Base-by-base conservation (phyloP, 2,113 vertebrate genomes). In the Toxostoma redivivum region DNA sequence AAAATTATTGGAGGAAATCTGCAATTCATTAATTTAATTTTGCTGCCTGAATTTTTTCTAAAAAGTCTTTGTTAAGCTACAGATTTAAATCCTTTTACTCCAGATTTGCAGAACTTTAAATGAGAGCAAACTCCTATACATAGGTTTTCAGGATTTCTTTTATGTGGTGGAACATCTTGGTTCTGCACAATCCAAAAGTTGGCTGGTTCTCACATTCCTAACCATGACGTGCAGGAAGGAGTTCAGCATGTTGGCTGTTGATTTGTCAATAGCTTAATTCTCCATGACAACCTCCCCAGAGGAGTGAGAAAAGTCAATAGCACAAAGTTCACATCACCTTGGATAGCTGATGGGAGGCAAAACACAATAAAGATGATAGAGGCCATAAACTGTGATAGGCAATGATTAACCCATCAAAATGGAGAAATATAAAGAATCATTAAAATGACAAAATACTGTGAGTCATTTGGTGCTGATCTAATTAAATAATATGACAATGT, bases 321-420 rank as follows among this genome's bases (percentile, higher is more conserved):
- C 90, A 71, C 96, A 90, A 87, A 94, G 97, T 98, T 98, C 96
- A 96, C 90, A 96, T 98, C 98, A 97, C 97, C 96, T 97, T 97
- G 94, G 94, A 94, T 95, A 97, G 96, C 94, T 74, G 96, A 97
- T 96, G 90, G 97, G 95, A 96, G 93, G 76, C 88, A 97, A 86
- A 95, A 78, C 78, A 94, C 95, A 96, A 95, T 96, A 97, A 95
- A 98, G 96, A 91, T 97, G 97, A 97, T 96, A 97, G 92, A 95
- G 92, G 78, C 93, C 87, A 97, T 98, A 97, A 98, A 98, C 89
- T 85, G 73, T 91, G 97, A 97, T 98, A 94, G 96, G 97, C 65
- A 95, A 85, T 93, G 95, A 98, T 98, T 98, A 97, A 98, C 96
- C 98, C 96, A 98, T 98, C 97, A 98, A 95, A 95, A 95, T 85